Conservation (phyloP, 2,797 vertebrate genomes). For the Stomatorhinus walkeri region DNA sequence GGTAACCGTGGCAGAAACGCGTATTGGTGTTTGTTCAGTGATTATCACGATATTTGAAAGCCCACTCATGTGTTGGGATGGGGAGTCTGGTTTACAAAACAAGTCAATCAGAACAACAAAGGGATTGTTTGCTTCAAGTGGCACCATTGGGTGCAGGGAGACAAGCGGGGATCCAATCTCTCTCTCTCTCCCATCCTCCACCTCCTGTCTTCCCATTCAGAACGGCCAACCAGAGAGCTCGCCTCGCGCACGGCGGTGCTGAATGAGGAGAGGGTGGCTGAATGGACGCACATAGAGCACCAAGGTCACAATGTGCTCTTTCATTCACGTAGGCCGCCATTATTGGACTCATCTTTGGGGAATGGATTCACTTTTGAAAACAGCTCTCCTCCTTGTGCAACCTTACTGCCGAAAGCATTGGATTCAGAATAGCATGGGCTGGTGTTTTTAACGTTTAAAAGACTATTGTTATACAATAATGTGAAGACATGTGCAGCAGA, state of each 20-base stretch:
- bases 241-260: neutral
- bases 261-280: conserved; percentile 12
- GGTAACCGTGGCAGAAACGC: neutral
- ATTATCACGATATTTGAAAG: neutral
- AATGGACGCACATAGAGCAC: conserved; percentile 15
- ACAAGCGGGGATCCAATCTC: neutral
- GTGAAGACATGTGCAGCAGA: neutral
- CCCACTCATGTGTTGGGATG: neutral
- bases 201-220: conserved; percentile 15
- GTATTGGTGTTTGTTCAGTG: neutral
- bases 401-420: neutral
- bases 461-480: neutral
- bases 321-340: neutral
- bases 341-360: conserved; percentile 3
- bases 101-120: conserved; percentile 21
- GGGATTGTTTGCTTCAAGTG: conserved; percentile 10
- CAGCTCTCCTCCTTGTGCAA: neutral
- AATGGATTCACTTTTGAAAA: conserved; percentile 3
- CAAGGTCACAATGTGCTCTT: conserved; percentile 17
- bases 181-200: conserved; percentile 1
- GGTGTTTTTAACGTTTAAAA: neutral
- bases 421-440: neutral
- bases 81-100: conserved; percentile 17
- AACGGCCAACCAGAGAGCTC: neutral
- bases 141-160: conserved; percentile 3